A percentile compares a stretch with the other conserved stretches of the same genome.
phyloP scores from a whole-genome alignment of 2,113 vertebrate species.

The Paramormyrops kingsleyae region DNA sequence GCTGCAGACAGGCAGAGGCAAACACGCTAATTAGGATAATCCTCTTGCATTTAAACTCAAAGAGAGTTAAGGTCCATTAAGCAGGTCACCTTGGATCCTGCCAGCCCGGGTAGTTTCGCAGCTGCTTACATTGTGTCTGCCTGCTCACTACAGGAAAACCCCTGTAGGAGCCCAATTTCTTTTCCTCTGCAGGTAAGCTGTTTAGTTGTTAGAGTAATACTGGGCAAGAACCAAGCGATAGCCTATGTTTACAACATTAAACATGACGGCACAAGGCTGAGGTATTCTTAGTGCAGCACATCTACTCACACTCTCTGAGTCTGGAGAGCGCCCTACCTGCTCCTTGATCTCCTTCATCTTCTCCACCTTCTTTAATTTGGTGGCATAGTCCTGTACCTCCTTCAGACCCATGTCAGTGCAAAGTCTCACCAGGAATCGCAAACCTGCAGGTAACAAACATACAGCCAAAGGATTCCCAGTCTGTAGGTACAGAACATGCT shows the following conservation, averaged over 20 bases:
- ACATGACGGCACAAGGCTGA: neutral
- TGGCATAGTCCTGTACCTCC: slow-evolving; percentile 86
- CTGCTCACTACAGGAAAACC: neutral
- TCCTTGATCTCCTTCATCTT: slow-evolving; percentile 91
- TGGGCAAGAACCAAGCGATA: neutral
- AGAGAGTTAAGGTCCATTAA: neutral
- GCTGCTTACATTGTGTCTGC: neutral
- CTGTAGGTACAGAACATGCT: slow-evolving; percentile 8
- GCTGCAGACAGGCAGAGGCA: slow-evolving; percentile 55
- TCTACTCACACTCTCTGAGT: neutral
- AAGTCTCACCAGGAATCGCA: slow-evolving; percentile 85
- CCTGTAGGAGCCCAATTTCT: neutral
- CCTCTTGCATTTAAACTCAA: neutral
- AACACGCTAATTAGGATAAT: neutral
- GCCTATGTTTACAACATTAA: neutral
- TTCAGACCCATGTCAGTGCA: slow-evolving; percentile 89
- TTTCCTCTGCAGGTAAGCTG: neutral
- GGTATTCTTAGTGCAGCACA: neutral
- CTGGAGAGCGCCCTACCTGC: slow-evolving; percentile 62
- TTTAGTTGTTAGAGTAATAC: neutral
- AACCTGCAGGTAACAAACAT: slow-evolving; percentile 58
- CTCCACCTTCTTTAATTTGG: slow-evolving; percentile 88
- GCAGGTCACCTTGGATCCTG: neutral
- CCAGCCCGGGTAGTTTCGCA: neutral
- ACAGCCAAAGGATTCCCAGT: slow-evolving; percentile 22